Conservation (phyloP, 2,888 invertebrate genomes). For the Ligdia adustata region DNA sequence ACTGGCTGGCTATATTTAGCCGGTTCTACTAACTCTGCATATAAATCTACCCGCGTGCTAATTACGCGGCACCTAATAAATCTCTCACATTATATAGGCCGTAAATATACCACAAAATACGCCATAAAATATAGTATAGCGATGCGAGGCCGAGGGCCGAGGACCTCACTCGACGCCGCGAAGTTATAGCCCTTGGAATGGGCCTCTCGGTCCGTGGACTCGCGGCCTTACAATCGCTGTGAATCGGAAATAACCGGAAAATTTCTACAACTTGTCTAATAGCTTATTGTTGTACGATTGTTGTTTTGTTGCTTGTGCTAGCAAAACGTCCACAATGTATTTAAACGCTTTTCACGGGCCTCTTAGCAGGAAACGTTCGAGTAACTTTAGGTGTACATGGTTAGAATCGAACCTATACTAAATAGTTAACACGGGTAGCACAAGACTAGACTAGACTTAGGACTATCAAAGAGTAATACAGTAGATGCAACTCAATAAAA, state of each 20-base stretch:
- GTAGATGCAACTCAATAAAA: too few relatives aligned
- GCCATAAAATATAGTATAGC: constrained; percentile 69
- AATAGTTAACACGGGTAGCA: too few relatives aligned
- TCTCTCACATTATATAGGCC: constrained; percentile 71
- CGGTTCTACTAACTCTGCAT: constrained; percentile 48
- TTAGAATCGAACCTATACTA: too few relatives aligned
- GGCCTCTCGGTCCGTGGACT: constrained; percentile 31
- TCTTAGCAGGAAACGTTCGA: constrained; percentile 28
- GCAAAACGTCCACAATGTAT: constrained; percentile 63
- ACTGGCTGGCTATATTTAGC: constrained; percentile 41
- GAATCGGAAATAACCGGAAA: constrained; percentile 83
- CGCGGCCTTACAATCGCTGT: constrained; percentile 70
- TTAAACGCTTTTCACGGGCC: constrained; percentile 60
- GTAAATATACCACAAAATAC: constrained; percentile 71
- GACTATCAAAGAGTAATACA: too few relatives aligned
- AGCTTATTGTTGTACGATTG: constrained; percentile 76
- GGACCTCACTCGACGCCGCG: constrained; percentile 78
- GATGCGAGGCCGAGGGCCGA: constrained; percentile 65
- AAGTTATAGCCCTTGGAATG: constrained; percentile 71
- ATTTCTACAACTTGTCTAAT: constrained; percentile 81
- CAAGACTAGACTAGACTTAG: too few relatives aligned
- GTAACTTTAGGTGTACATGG: background rate
- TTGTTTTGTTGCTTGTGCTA: constrained; percentile 54
- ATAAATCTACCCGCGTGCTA: constrained; percentile 70
- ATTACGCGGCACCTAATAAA: constrained; percentile 75